These are phyloP conservation scores for Hippocampus abdominalis DNA, from an alignment of 2,113 vertebrate genomes.

Conservation along the genomic window DNA sequence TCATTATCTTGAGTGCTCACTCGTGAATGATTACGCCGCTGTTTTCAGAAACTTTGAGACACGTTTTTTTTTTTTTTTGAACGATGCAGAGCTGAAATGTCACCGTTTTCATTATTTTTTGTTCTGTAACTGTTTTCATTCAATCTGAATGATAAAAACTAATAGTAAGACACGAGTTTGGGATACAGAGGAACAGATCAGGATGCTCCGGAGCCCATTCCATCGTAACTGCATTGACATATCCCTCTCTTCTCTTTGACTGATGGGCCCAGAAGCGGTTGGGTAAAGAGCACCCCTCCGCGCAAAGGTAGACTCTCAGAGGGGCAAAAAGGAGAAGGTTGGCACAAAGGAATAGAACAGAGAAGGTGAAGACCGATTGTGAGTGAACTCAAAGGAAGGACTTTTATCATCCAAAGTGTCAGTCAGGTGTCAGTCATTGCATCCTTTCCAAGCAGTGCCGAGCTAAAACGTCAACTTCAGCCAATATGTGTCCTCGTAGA, in stretches of 20 bases:
- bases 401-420: slow-evolving; percentile 12
- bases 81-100: not conserved
- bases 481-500: slow-evolving; percentile 18
- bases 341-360: slow-evolving; percentile 12
- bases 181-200: slow-evolving; percentile 5
- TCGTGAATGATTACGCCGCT: not conserved
- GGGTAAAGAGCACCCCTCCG: slow-evolving; percentile 58
- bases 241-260: slow-evolving; percentile 42
- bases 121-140: not conserved
- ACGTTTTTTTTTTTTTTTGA: not conserved
- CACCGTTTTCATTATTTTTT: not conserved
- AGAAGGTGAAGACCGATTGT: slow-evolving; percentile 8
- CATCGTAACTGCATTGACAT: not conserved
- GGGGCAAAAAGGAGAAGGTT: slow-evolving; percentile 9
- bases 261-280: slow-evolving; percentile 45
- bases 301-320: slow-evolving; percentile 46
- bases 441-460: slow-evolving; percentile 4
- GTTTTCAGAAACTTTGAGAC: not conserved
- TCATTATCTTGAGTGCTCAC: not conserved
- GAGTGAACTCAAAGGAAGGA: slow-evolving; percentile 13
- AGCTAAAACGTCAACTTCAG: slow-evolving; percentile 15
- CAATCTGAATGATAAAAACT: not conserved
- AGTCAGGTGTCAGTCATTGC: slow-evolving; percentile 21
- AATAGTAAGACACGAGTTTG: not conserved
- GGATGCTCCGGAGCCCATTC: slow-evolving; percentile 5